Conservation (phyloP, 2,888 invertebrate genomes). For the Leucania comma region DNA sequence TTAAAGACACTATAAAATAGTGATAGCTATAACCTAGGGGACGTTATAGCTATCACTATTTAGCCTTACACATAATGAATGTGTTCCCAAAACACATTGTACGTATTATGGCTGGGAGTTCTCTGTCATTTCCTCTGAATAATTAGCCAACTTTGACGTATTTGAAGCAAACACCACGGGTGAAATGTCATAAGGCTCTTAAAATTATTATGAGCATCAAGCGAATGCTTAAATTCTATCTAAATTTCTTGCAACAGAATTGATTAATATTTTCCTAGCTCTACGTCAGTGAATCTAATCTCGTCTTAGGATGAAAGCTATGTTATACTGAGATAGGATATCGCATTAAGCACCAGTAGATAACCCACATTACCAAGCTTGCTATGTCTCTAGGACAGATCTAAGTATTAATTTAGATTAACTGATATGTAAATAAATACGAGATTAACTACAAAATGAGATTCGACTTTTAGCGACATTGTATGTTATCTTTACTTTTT, state of each 20-base stretch:
- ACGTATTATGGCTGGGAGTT: too few relatives aligned
- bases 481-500: conserved; percentile 2
- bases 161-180: too few relatives aligned
- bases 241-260: neutral
- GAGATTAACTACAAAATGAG: neutral
- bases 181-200: too few relatives aligned
- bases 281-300: conserved; percentile 2
- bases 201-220: neutral
- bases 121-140: too few relatives aligned
- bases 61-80: too few relatives aligned
- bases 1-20: too few relatives aligned
- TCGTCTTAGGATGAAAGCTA: conserved; percentile 7
- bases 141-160: too few relatives aligned
- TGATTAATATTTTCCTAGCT: conserved; percentile 1
- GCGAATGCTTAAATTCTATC: neutral
- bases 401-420: conserved; percentile 7
- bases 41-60: too few relatives aligned
- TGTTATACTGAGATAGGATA: conserved; percentile 12
- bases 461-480: neutral
- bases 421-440: neutral
- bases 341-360: conserved; percentile 6
- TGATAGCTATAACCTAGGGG: too few relatives aligned
- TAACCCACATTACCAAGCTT: conserved; percentile 7
- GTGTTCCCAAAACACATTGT: too few relatives aligned
- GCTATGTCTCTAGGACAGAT: neutral